Evolutionary conservation across 2,113 vertebrate genomes (phyloP).

Genomic region (Aleadryas rufinucha): DNA sequence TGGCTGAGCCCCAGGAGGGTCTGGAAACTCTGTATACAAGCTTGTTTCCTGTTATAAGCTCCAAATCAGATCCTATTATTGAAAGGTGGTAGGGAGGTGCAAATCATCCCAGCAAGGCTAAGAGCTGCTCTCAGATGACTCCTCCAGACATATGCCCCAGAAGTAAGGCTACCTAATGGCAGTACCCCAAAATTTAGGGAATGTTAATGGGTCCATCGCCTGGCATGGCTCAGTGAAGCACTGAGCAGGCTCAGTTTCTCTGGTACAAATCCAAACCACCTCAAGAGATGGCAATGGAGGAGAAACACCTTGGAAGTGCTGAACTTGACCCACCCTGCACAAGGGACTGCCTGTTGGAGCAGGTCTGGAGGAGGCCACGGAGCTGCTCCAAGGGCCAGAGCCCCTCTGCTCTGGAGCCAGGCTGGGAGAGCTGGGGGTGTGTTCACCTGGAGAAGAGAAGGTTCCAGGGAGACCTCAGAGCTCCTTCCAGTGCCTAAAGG

Average conservation of each 20-base stretch:
- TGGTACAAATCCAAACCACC: neutral
- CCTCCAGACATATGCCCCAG: neutral
- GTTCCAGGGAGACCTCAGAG: neutral
- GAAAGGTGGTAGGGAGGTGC: neutral
- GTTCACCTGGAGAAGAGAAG: neutral
- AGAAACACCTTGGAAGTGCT: neutral
- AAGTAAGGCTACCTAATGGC: neutral
- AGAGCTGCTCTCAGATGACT: neutral
- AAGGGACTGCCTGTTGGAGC: neutral
- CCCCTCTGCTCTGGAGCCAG: neutral
- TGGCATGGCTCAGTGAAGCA: neutral
- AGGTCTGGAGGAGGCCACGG: accelerated
- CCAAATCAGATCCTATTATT: constrained; percentile 10
- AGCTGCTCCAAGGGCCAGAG: accelerated
- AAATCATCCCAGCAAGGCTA: neutral
- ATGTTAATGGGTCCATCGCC: neutral
- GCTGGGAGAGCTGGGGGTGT: neutral
- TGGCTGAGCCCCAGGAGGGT: neutral
- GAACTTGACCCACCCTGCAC: neutral
- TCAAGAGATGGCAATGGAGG: neutral
- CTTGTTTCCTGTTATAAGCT: constrained; percentile 21
- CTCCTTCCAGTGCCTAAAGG: neutral
- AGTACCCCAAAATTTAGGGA: neutral
- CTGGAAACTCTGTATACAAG: constrained; percentile 25
- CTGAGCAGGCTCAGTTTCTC: neutral